Base-by-base conservation (phyloP, 1,140 invertebrate genomes). In the Halesus radiatus region DNA sequence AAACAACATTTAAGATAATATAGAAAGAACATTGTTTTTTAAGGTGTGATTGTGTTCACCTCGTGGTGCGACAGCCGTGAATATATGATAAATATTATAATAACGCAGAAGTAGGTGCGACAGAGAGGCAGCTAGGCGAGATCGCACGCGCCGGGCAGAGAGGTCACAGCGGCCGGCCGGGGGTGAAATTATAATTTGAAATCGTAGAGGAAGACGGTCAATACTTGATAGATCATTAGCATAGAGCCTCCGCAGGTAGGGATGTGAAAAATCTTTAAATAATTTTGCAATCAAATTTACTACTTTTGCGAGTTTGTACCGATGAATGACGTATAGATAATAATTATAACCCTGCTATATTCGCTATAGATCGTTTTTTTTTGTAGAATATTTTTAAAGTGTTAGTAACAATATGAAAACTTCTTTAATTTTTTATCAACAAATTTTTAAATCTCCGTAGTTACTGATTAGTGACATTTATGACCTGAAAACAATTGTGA, bases 221-320 rank as follows among this genome's bases (percentile, higher is more conserved):
- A 83, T 83, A 83, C 81, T 82, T 79, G 79, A 83, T 75, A 80
- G 79, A 83, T 83, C 81, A 83, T 83, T 83, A 83, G 81, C 81
- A 83, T 83, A 83, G 76, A 75, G 50, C 76, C 79, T 80, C 76
- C 78, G 23, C 15, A 52, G n/a, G 70, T 54, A 68, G 23, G 15
- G 29, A 50, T 62, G 62, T 16, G 5, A 26, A 66, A 66, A 45
- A 13, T 13, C 37, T 13, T 45, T 1, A 45, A 45, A 45, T 13
- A 10, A 13, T 45, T 13, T 45, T 1, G 32, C 3, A 29, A 29
- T 32, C 6, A 32, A 32, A 32, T 7, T 6, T 32, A 3, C 7
- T 5, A 6, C 4, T 32, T 32, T 5, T 32, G 6, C 6, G 32
- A 32, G 32, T 7, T 32, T 32, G 32, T 32, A 7, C 0, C 32